phyloP scores from a whole-genome alignment of 1,140 invertebrate species.

The Bombus waltoni region DNA sequence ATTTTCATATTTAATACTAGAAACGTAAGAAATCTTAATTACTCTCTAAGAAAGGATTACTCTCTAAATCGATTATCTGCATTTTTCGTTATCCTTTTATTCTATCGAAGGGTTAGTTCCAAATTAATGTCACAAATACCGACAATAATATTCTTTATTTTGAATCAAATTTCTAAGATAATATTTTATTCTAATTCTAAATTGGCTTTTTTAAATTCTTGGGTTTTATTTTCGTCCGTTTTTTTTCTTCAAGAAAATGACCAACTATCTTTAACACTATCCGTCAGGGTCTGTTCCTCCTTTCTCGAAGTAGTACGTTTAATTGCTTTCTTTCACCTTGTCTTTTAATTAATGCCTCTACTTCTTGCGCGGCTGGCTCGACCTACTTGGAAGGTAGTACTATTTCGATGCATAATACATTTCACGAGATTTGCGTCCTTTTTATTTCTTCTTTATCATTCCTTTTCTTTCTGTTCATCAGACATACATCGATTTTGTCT shows the following conservation, averaged over 20 bases:
- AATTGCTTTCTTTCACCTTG: conserved; percentile 75
- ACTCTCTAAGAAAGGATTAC: too few relatives aligned
- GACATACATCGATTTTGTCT: neutral
- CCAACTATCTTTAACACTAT: conserved; percentile 25
- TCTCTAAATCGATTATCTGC: too few relatives aligned
- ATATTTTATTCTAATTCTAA: too few relatives aligned
- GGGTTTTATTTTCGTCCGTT: neutral
- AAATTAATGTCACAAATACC: too few relatives aligned
- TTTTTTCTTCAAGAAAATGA: neutral
- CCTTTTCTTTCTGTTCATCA: conserved; percentile 26
- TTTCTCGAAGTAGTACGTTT: conserved; percentile 56
- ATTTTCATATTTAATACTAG: too few relatives aligned
- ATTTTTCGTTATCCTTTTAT: too few relatives aligned
- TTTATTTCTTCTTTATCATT: conserved; percentile 38
- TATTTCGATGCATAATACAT: conserved; percentile 79
- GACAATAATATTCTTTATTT: too few relatives aligned
- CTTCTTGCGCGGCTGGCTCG: conserved; percentile 42
- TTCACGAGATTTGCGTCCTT: conserved; percentile 70
- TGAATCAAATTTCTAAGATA: too few relatives aligned
- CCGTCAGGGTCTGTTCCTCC: conserved; percentile 49
- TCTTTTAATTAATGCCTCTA: conserved; percentile 77
- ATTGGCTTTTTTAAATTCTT: too few relatives aligned
- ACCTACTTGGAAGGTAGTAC: conserved; percentile 67
- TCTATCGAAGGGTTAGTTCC: too few relatives aligned
- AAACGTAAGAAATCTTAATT: too few relatives aligned